Evolutionary conservation across 2,888 invertebrate genomes (phyloP), one percentile per base, ranked within the genome.

Genomic region (Ochropleura plecta): DNA sequence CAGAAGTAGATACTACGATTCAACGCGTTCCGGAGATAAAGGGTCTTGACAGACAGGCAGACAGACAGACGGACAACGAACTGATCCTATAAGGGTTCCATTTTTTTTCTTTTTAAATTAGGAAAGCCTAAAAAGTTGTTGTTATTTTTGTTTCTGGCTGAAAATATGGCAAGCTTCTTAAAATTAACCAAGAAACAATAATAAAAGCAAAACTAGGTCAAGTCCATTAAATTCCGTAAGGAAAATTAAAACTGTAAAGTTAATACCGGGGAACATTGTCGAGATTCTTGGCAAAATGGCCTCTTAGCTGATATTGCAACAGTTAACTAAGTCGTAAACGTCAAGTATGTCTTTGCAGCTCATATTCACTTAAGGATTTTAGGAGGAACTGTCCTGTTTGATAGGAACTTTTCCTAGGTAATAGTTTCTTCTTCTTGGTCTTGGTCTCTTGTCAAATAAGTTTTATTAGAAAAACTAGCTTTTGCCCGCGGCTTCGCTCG

Each of bases 191-290:
- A 16, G 42, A 55, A 53, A 60, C 63, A 53, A 64, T 59, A 53
- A 51, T 20, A 55, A 46, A 46, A 55, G 48, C 42, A n/a, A 71
- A 79, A 78, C 57, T 67, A 20, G 79, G 83, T 71, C 79, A 78
- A 7, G 0, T 63, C 48, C 57, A 78, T 78, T 70, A 82, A 67
- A 12, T 1, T 42, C 2, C n/a, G 42, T 53, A 30, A 55, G 40
- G 71, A 67, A 71, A 78, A 83, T 79, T 78, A 83, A 79, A 83
- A 83, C 79, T 79, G 18, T 78, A 48, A 78, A 63, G 20, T 62
- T 77, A 66, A 69, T 59, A 78, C 3, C 55, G 9, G 4, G 66
- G 49, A 78, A 83, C 73, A 48, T 60, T 68, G 53, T 55, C 49
- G 49, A 68, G 67, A 79, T 68, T 83, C 68, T 83, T 20, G 18